Evolutionary conservation across 30 jellyfish, hydroid and myxozoan genomes (phyloP).

Genomic region (Aurelia sp.): DNA sequence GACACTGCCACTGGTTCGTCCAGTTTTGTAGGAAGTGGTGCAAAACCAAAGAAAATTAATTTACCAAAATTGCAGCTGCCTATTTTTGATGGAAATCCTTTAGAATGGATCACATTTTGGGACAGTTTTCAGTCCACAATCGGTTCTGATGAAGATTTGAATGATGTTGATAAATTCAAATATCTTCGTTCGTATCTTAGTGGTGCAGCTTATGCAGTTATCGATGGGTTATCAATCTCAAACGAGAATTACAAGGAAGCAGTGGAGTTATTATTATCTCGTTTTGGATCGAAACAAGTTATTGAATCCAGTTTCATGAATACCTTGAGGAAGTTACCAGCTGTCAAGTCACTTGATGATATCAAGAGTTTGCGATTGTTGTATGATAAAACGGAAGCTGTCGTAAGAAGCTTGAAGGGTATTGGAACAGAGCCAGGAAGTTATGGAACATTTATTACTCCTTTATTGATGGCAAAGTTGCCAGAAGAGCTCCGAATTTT

Average conservation of each 20-base stretch:
- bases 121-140: slow-evolving; percentile 14
- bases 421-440: slow-evolving; percentile 31
- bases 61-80: slow-evolving; percentile 42
- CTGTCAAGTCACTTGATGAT: slow-evolving; percentile 4
- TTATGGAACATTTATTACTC: slow-evolving; percentile 7
- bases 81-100: slow-evolving; percentile 24
- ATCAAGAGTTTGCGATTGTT: slow-evolving; percentile 22
- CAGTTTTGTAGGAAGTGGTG: background rate
- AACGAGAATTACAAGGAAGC: background rate
- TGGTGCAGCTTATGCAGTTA: slow-evolving; percentile 23
- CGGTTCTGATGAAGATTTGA: background rate
- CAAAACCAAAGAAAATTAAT: background rate
- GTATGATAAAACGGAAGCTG: slow-evolving; percentile 18
- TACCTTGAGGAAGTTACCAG: background rate
- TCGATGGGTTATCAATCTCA: slow-evolving; percentile 26
- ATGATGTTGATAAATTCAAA: slow-evolving; percentile 19
- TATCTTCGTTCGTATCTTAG: background rate
- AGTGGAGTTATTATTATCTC: no score
- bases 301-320: slow-evolving; percentile 31
- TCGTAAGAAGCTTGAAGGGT: slow-evolving; percentile 27
- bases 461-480: background rate
- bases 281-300: slow-evolving; percentile 45
- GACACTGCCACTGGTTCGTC: background rate
- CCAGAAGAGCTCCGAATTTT: slow-evolving; percentile 2
- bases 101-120: slow-evolving; percentile 45